phyloP scores from a whole-genome alignment of 2,888 invertebrate species.

The Lysandra bellargus region DNA sequence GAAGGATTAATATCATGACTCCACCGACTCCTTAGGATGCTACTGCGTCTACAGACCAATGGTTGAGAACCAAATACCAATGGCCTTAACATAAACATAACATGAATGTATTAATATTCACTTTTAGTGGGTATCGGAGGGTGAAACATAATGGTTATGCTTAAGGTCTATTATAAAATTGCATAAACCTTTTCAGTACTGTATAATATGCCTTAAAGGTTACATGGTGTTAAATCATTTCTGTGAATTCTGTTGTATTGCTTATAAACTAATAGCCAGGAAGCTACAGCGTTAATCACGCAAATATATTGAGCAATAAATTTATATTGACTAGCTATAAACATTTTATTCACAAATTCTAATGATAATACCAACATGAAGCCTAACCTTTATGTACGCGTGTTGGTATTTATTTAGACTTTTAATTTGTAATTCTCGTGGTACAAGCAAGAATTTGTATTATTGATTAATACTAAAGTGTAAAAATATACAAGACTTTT shows the following conservation, averaged over 20 bases:
- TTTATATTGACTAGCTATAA: neutral
- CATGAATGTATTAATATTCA: too few species aligned
- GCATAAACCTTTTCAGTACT: too few species aligned
- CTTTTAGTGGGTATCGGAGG: too few species aligned
- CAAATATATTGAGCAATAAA: neutral
- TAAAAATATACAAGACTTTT: neutral
- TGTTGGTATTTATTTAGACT: neutral
- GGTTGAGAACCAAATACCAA: too few species aligned
- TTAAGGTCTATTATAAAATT: too few species aligned
- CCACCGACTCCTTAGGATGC: too few species aligned
- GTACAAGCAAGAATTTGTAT: neutral
- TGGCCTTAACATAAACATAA: too few species aligned
- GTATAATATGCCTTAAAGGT: neutral
- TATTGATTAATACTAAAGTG: neutral
- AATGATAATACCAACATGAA: neutral
- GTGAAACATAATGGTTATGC: too few species aligned
- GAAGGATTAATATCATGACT: too few species aligned
- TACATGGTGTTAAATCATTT: conserved; percentile 5
- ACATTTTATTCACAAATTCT: neutral
- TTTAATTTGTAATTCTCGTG: neutral
- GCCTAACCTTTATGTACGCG: neutral
- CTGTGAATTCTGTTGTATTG: neutral
- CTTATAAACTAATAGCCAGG: neutral
- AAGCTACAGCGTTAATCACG: neutral
- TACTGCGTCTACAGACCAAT: too few species aligned